A percentile compares a stretch with the other conserved stretches of the same genome.
phyloP scores from a whole-genome alignment of 2,113 vertebrate species.

The Desmodus rotundus region DNA sequence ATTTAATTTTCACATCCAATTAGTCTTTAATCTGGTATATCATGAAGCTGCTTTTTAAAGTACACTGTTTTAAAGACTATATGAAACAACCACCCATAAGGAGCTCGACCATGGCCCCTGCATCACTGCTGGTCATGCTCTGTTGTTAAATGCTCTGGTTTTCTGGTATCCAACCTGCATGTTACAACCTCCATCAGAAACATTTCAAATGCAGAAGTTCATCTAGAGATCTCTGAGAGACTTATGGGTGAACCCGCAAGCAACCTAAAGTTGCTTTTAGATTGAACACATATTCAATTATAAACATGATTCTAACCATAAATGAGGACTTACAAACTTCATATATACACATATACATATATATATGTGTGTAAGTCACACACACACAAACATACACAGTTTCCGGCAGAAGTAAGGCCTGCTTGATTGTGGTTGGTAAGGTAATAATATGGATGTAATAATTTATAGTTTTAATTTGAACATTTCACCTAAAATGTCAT shows the following conservation, averaged over 20 bases:
- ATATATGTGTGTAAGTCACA: too few relatives aligned
- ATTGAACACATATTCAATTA: slow-evolving; percentile 39
- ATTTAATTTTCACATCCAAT: background rate
- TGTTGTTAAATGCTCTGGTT: slow-evolving; percentile 26
- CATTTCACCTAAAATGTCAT: too few relatives aligned
- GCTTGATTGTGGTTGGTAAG: too few relatives aligned
- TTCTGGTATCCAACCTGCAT: slow-evolving; percentile 22
- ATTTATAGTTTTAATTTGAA: too few relatives aligned
- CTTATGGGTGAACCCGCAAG: slow-evolving; percentile 37
- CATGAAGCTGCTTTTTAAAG: background rate
- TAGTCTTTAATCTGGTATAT: background rate
- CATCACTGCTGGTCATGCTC: background rate
- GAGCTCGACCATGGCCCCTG: background rate
- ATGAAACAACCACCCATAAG: background rate
- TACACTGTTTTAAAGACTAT: background rate
- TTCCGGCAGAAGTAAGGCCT: too few relatives aligned
- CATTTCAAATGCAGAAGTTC: slow-evolving; percentile 68
- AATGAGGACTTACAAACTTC: slow-evolving; percentile 29
- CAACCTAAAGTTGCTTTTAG: slow-evolving; percentile 28
- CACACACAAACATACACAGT: too few relatives aligned
- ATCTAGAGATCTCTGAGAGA: background rate
- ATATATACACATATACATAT: background rate
- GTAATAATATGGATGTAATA: too few relatives aligned
- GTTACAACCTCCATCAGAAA: slow-evolving; percentile 7
- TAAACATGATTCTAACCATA: background rate